Conservation (phyloP, 2,113 vertebrate species). For the Callionymus lyra region DNA sequence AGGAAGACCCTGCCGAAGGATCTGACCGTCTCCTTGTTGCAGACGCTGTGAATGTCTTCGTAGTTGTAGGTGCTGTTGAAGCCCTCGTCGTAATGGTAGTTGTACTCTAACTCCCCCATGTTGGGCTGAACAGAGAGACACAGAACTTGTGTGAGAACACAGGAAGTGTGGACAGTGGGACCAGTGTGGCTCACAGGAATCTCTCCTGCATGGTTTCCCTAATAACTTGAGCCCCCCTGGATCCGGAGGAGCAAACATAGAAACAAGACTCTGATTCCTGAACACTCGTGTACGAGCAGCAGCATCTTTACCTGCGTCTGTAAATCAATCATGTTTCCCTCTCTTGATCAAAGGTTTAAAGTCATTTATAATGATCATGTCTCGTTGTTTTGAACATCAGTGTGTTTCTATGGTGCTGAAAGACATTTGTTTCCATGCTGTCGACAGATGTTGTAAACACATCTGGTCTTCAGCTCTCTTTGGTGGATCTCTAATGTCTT, state of each 20-base stretch:
- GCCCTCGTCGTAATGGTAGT: slow-evolving; percentile 36
- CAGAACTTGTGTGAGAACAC: not conserved
- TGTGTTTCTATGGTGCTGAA: too few relatives aligned
- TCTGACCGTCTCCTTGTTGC: slow-evolving; percentile 78
- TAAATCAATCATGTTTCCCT: too few relatives aligned
- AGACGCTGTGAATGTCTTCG: slow-evolving; percentile 71
- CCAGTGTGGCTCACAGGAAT: slow-evolving; percentile 11
- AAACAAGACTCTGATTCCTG: too few relatives aligned
- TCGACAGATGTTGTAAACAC: too few relatives aligned
- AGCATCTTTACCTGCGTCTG: too few relatives aligned
- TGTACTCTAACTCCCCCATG: slow-evolving; percentile 61
- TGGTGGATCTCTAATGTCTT: too few relatives aligned
- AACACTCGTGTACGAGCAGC: too few relatives aligned
- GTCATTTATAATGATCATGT: too few relatives aligned
- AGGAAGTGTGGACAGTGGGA: slow-evolving; percentile 13
- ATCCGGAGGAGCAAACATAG: not conserved
- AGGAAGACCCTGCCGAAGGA: slow-evolving; percentile 77
- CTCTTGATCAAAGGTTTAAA: too few relatives aligned
- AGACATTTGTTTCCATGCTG: too few relatives aligned
- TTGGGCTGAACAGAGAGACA: slow-evolving; percentile 14
- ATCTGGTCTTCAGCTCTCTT: too few relatives aligned
- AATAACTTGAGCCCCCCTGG: slow-evolving; percentile 11
- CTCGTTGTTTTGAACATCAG: too few relatives aligned
- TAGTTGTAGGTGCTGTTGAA: slow-evolving; percentile 61
- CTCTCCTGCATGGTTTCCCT: slow-evolving; percentile 29